phyloP scores from a whole-genome alignment of 2,888 invertebrate genomes.

The Operophtera brumata region DNA sequence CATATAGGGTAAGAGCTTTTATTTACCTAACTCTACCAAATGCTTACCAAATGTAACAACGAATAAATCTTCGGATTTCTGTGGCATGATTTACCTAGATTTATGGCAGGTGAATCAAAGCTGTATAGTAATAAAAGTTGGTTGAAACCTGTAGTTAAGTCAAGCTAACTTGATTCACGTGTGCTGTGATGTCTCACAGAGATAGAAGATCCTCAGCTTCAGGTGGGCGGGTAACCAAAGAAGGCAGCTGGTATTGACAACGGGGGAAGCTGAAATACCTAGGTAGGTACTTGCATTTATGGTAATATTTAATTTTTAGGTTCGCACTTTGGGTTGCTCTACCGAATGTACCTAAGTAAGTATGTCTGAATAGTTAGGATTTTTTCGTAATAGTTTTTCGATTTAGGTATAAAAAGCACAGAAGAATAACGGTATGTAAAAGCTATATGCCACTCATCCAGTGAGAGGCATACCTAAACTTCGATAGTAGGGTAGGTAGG shows the following conservation, averaged over 20 bases:
- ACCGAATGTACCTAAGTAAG: no score
- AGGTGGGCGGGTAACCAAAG: conserved; percentile 13
- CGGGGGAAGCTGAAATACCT: background rate
- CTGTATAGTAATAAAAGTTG: background rate
- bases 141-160: background rate
- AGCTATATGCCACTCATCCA: no score
- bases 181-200: background rate
- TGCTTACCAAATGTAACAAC: background rate
- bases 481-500: no score
- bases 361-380: no score
- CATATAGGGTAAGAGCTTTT: conserved; percentile 20
- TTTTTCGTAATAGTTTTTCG: no score
- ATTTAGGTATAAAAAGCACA: no score
- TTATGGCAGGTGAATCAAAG: background rate
- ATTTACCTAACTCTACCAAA: background rate
- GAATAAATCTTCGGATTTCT: conserved; percentile 6
- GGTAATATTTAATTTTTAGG: background rate
- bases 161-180: background rate
- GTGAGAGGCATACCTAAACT: no score
- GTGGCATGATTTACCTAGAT: background rate
- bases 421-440: no score
- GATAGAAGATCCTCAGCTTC: background rate
- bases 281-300: background rate
- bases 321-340: background rate
- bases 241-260: background rate